These are phyloP conservation scores for Drosophila dunni DNA, from an alignment of 1,140 invertebrate genomes.

Conservation along the genomic window DNA sequence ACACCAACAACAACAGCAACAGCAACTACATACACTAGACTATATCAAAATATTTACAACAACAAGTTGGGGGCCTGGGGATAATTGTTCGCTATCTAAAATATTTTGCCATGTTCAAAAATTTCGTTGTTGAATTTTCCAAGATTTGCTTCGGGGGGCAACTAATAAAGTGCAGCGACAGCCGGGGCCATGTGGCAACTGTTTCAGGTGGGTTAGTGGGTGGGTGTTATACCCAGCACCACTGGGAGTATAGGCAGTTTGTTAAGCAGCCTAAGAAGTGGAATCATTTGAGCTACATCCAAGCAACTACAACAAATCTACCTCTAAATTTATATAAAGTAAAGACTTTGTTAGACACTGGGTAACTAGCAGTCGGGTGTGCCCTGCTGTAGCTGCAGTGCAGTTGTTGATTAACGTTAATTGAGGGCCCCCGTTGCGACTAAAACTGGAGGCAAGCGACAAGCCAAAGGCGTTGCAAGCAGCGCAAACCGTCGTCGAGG, in stretches of 20 bases:
- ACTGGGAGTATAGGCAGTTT: no score
- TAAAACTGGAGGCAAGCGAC: not conserved
- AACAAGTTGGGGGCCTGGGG: constrained; percentile 32
- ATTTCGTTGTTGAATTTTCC: constrained; percentile 9
- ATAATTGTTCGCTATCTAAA: constrained; percentile 73
- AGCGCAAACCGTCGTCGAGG: no score
- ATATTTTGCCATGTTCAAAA: constrained; percentile 53
- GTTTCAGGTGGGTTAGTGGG: constrained; percentile 21
- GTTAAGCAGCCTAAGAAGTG: no score
- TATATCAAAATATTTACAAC: constrained; percentile 23
- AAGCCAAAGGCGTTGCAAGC: constrained; percentile 11
- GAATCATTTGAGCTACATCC: no score
- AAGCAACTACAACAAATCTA: no score
- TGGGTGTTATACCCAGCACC: not conserved
- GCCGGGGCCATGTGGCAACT: constrained; percentile 1
- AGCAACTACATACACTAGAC: constrained; percentile 1
- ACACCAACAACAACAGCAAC: constrained; percentile 23
- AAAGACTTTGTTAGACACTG: no score
- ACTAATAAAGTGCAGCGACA: constrained; percentile 30
- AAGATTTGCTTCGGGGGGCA: constrained; percentile 11
- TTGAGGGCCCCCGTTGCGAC: constrained; percentile 21
- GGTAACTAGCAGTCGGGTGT: no score
- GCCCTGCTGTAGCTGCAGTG: constrained; percentile 10
- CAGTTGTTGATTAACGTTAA: constrained; percentile 36
- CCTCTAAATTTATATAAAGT: no score